A percentile compares a stretch with the other conserved stretches of the same genome.
Evolutionary conservation across 1,140 invertebrate genomes (phyloP).

Genomic region (Drosophila burlai): DNA sequence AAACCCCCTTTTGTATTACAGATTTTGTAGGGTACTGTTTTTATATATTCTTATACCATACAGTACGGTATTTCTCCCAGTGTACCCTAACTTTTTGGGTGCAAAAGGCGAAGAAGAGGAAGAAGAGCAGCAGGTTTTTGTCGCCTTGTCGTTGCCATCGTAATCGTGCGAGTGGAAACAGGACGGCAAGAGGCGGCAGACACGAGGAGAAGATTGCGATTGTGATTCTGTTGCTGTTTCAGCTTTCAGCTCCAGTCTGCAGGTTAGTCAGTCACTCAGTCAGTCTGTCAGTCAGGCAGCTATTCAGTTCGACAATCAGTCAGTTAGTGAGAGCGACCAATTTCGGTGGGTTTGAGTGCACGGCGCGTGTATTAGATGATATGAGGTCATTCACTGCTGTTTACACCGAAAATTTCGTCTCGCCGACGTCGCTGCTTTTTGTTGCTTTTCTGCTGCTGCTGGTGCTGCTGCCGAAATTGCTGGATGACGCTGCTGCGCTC

Average conservation of each 20-base stretch:
- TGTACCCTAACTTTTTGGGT: conserved; percentile 39
- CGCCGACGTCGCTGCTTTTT: conserved; percentile 43
- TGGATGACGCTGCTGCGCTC: conserved; percentile 65
- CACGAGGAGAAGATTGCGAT: conserved; percentile 36
- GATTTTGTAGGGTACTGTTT: no score
- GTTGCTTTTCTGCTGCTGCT: conserved; percentile 20
- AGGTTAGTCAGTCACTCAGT: conserved; percentile 64
- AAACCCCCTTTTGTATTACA: no score
- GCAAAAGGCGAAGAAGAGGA: conserved; percentile 42
- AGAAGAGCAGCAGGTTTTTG: conserved; percentile 54
- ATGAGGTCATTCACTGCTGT: conserved; percentile 85
- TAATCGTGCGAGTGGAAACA: conserved; percentile 23
- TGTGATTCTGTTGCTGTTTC: conserved; percentile 56
- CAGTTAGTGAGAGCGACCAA: conserved; percentile 34
- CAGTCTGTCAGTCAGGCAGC: conserved; percentile 6
- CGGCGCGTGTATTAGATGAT: conserved; percentile 84
- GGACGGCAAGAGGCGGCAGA: conserved; percentile 2
- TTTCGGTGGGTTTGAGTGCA: conserved; percentile 66
- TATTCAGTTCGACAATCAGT: conserved; percentile 26
- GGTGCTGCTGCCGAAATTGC: conserved; percentile 32
- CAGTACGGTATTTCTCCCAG: background rate
- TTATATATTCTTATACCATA: no score
- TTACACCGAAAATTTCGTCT: conserved; percentile 78
- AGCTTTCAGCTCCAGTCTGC: conserved; percentile 57
- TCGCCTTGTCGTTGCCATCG: conserved; percentile 52